phyloP scores from a whole-genome alignment of 2,888 invertebrate species.

The Dromius quadrimaculatus region DNA sequence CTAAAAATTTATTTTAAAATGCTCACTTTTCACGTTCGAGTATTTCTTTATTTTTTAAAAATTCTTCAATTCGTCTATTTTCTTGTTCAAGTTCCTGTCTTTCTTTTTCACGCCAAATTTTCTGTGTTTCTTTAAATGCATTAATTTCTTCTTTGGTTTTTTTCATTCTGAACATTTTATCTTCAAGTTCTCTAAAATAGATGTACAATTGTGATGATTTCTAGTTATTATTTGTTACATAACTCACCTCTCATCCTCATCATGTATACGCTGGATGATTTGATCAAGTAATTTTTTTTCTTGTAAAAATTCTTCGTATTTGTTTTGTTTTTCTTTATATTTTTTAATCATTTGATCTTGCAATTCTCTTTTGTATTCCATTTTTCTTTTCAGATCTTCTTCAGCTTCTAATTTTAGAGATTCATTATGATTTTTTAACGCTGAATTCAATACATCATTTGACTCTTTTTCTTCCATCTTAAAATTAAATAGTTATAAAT shows the following conservation, averaged over 20 bases:
- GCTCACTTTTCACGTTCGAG: slow-evolving; percentile 62
- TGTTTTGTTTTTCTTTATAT: slow-evolving; percentile 68
- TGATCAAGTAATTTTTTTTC: slow-evolving; percentile 76
- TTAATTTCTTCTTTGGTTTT: slow-evolving; percentile 70
- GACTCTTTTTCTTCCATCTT: slow-evolving; percentile 63
- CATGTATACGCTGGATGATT: slow-evolving; percentile 71
- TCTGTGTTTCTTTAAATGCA: slow-evolving; percentile 68
- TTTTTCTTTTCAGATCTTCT: slow-evolving; percentile 63
- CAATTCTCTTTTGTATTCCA: slow-evolving; percentile 68
- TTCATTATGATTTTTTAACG: slow-evolving; percentile 66
- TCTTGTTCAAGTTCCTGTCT: slow-evolving; percentile 66
- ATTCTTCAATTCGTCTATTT: slow-evolving; percentile 64
- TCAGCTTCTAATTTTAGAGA: slow-evolving; percentile 63
- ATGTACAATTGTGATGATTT: slow-evolving; percentile 11
- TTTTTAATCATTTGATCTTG: slow-evolving; percentile 72
- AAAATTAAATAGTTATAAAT: slow-evolving; percentile 24
- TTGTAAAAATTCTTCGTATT: slow-evolving; percentile 71
- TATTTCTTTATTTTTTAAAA: slow-evolving; percentile 63
- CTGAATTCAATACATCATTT: slow-evolving; percentile 63
- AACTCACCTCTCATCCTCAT: slow-evolving; percentile 72
- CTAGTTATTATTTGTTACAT: slow-evolving; percentile 25
- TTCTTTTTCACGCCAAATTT: slow-evolving; percentile 69
- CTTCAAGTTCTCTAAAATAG: slow-evolving; percentile 67
- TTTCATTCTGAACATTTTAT: slow-evolving; percentile 68
- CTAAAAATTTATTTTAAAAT: slow-evolving; percentile 43